phyloP scores from a whole-genome alignment of 2,113 vertebrate genomes.

The Paraplagusia blochii region DNA sequence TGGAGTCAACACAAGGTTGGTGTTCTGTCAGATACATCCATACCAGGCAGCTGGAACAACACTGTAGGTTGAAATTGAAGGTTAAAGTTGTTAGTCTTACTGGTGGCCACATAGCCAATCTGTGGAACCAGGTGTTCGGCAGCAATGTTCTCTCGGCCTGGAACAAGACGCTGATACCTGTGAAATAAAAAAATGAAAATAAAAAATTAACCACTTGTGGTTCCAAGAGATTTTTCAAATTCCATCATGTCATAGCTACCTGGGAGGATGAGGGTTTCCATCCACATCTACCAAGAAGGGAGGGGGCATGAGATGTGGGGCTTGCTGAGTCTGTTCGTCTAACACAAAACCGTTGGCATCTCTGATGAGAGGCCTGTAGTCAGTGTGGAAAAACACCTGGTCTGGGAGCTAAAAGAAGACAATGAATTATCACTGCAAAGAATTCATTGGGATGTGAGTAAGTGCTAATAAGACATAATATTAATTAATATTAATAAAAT shows the following conservation, averaged over 20 bases:
- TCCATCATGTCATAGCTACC: conserved; percentile 52
- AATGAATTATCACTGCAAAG: background rate
- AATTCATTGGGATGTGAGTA: too few relatives aligned
- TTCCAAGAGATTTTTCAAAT: too few relatives aligned
- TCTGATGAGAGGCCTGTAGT: conserved; percentile 92
- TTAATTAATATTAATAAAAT: too few relatives aligned
- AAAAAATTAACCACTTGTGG: too few relatives aligned
- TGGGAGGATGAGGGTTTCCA: conserved; percentile 94
- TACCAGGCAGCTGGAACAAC: background rate
- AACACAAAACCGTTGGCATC: conserved; percentile 93
- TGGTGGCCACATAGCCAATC: conserved; percentile 93
- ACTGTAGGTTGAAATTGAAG: background rate
- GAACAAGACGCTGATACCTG: conserved; percentile 90
- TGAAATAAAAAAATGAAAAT: background rate
- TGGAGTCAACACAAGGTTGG: conserved; percentile 34
- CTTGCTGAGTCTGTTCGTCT: conserved; percentile 97
- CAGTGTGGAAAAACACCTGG: conserved; percentile 99
- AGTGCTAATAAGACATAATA: too few relatives aligned
- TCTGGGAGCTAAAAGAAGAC: conserved; percentile 85
- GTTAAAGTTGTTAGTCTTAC: conserved; percentile 76
- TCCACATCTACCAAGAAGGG: conserved; percentile 97
- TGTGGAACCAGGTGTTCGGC: conserved; percentile 94
- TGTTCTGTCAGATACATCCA: background rate
- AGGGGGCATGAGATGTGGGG: conserved; percentile 97
- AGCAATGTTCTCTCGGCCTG: conserved; percentile 90